These are phyloP conservation scores for Lysandra bellargus DNA, from an alignment of 2,888 invertebrate genomes.

Conservation along the genomic window DNA sequence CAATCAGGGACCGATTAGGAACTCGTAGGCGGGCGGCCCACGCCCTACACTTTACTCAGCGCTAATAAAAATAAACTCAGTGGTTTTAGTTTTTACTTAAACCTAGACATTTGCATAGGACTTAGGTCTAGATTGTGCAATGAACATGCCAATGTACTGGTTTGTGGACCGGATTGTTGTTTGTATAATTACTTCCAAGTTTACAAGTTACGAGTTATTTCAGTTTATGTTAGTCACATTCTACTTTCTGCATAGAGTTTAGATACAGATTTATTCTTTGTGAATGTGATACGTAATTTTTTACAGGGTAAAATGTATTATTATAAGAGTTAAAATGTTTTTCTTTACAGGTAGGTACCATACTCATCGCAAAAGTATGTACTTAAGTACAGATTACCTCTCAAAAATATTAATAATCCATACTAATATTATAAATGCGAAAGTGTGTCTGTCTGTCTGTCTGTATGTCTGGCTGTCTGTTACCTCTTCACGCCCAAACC, in stretches of 20 bases:
- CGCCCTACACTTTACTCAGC: conserved; percentile 15
- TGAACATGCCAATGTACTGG: conserved; percentile 13
- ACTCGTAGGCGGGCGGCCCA: conserved; percentile 39
- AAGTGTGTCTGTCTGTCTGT: no score
- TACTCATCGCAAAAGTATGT: no score
- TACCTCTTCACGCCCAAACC: no score
- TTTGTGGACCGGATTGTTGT: conserved; percentile 6
- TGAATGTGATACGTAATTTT: background rate
- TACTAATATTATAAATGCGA: no score
- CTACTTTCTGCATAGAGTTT: background rate
- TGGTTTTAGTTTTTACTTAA: background rate
- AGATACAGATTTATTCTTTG: background rate
- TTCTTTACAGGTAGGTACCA: no score
- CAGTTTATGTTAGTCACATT: background rate
- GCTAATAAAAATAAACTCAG: conserved; percentile 13
- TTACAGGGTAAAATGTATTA: no score
- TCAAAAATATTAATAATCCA: no score
- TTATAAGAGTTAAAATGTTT: no score
- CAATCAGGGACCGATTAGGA: conserved; percentile 53
- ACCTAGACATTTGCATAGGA: background rate
- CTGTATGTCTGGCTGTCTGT: no score
- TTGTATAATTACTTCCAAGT: background rate
- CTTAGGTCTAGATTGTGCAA: conserved; percentile 12
- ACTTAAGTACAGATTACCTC: no score
- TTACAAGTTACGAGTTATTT: background rate